Percentiles rank a stretch among this genome's conserved stretches.
Evolutionary conservation across 2,113 vertebrate genomes (phyloP).

Genomic region (Passerina amoena): DNA sequence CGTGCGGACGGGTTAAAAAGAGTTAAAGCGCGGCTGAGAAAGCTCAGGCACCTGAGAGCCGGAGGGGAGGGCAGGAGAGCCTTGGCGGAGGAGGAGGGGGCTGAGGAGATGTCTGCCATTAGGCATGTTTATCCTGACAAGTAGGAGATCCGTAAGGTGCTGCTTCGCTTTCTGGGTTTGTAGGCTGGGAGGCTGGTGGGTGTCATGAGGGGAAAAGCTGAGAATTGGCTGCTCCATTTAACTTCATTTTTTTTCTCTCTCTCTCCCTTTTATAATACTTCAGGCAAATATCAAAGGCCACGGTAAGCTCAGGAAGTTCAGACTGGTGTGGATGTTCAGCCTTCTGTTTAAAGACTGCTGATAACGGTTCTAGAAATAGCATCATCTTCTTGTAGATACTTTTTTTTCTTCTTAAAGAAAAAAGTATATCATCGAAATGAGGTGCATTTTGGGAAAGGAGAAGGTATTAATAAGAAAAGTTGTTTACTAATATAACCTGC

Average conservation of each 20-base stretch:
- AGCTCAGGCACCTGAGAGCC: neutral
- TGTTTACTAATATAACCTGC: neutral
- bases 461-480: neutral
- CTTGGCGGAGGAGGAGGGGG: neutral
- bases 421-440: neutral
- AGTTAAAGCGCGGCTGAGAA: neutral
- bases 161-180: neutral
- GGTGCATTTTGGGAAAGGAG: neutral
- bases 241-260: neutral
- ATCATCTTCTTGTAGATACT: neutral
- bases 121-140: constrained; percentile 13
- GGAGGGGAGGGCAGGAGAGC: neutral
- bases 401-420: neutral
- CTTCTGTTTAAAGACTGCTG: neutral
- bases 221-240: constrained; percentile 26
- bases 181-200: neutral
- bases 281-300: constrained; percentile 13
- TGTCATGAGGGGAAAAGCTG: constrained; percentile 2
- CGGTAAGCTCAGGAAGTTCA: neutral
- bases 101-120: neutral
- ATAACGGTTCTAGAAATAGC: neutral
- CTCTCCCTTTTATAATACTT: neutral
- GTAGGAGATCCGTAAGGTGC: neutral
- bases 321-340: neutral
- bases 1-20: neutral